Evolutionary conservation across 1,140 invertebrate species (phyloP).

Genomic region (Neuroterus valhalla): DNA sequence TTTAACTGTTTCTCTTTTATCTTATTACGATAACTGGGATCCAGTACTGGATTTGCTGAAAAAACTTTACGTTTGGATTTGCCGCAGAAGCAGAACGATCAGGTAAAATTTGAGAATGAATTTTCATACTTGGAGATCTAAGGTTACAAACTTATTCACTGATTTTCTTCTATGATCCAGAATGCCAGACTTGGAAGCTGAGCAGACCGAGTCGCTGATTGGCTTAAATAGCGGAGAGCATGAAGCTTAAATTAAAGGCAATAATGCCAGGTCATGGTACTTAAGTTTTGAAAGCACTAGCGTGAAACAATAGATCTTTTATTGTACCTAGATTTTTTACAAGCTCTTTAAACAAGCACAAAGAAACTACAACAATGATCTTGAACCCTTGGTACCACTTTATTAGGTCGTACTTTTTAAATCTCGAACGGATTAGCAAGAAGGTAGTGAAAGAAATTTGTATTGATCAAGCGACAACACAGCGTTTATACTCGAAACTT

Average conservation of each 20-base stretch:
- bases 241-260: slow-evolving; percentile 71
- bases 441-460: neutral
- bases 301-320: slow-evolving; percentile 23
- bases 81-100: slow-evolving; percentile 73
- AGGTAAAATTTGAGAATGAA: slow-evolving; percentile 63
- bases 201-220: slow-evolving; percentile 85
- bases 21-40: slow-evolving; percentile 91
- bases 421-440: too few relatives aligned
- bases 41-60: slow-evolving; percentile 82
- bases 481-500: slow-evolving; percentile 24
- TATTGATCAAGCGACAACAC: neutral
- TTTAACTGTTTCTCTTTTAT: slow-evolving; percentile 83
- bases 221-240: slow-evolving; percentile 78
- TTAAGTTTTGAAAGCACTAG: slow-evolving; percentile 42
- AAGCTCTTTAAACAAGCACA: slow-evolving; percentile 17
- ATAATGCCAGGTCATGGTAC: slow-evolving; percentile 24
- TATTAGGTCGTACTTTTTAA: slow-evolving; percentile 5
- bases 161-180: slow-evolving; percentile 71
- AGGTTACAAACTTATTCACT: neutral
- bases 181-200: slow-evolving; percentile 80
- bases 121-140: neutral
- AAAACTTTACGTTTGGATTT: slow-evolving; percentile 77
- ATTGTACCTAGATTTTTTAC: slow-evolving; percentile 28
- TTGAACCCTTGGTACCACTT: neutral
- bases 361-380: slow-evolving; percentile 6